phyloP scores from a whole-genome alignment of 1,140 invertebrate species.

The Drosophila pseudoobscura region DNA sequence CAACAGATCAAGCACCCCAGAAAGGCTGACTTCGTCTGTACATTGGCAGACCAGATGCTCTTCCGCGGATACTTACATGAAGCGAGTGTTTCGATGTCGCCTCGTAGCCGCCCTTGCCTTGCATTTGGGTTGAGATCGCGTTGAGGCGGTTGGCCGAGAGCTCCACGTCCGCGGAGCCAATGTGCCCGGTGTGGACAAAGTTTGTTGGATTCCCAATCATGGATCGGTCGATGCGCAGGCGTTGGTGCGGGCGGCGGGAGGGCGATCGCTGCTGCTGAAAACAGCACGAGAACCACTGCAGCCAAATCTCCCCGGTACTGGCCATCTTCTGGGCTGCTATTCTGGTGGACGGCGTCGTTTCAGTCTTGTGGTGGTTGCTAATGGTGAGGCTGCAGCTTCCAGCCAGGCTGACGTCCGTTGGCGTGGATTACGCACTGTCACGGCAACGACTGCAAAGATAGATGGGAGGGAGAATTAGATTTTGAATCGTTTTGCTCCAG shows the following conservation, averaged over 20 bases:
- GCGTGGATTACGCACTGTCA: conserved; percentile 41
- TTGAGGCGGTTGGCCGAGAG: conserved; percentile 89
- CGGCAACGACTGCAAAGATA: conserved; percentile 20
- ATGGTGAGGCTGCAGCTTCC: conserved; percentile 46
- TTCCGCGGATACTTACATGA: conserved; percentile 83
- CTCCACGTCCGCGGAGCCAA: conserved; percentile 93
- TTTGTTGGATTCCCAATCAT: conserved; percentile 97
- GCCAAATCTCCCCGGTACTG: conserved; percentile 90
- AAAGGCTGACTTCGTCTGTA: too few relatives aligned
- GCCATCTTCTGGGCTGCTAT: conserved; percentile 85
- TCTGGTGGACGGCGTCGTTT: conserved; percentile 45
- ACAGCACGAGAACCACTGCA: conserved; percentile 94
- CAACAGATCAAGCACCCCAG: too few relatives aligned
- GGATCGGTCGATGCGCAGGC: conserved; percentile 92
- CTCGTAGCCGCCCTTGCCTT: conserved; percentile 94
- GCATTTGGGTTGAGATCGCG: conserved; percentile 93
- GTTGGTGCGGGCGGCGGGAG: conserved; percentile 86
- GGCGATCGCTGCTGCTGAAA: conserved; percentile 88
- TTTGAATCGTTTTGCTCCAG: conserved; percentile 22
- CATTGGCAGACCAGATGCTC: not conserved
- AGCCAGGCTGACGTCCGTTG: conserved; percentile 54
- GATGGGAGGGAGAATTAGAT: conserved; percentile 13
- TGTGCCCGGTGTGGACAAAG: conserved; percentile 93
- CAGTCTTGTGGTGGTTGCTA: conserved; percentile 55
- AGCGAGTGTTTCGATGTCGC: conserved; percentile 85